Evolutionary conservation across 1,140 invertebrate species (phyloP).

Genomic region (Callitettix versicolor): DNA sequence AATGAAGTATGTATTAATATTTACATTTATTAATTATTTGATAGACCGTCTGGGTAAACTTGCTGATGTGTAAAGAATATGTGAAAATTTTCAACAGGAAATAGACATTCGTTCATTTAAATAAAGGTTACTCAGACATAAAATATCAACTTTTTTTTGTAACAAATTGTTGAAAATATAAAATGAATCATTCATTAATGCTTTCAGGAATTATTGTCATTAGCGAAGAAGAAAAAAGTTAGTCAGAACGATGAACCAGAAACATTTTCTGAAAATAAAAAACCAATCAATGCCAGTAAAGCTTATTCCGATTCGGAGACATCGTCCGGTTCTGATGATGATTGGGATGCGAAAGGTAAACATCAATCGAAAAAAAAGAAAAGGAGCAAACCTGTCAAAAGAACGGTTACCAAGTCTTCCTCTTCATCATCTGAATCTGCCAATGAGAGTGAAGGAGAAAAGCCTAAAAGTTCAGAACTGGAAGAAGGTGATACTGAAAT

Average conservation of each 20-base stretch:
- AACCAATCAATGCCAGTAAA: constrained; percentile 33
- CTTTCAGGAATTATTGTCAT: constrained; percentile 71
- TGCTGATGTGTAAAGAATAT: too few species aligned
- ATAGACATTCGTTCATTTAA: too few species aligned
- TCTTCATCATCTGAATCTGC: constrained; percentile 27
- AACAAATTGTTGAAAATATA: too few species aligned
- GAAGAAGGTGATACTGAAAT: constrained; percentile 44
- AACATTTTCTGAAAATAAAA: constrained; percentile 37
- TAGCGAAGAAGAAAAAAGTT: constrained; percentile 78
- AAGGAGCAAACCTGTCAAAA: constrained; percentile 40
- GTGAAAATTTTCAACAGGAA: too few species aligned
- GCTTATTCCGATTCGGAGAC: constrained; percentile 47
- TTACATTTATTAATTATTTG: too few species aligned
- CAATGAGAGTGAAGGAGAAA: constrained; percentile 37
- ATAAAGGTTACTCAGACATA: too few species aligned
- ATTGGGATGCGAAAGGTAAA: constrained; percentile 50
- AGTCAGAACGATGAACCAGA: constrained; percentile 37
- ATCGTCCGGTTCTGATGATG: constrained; percentile 62
- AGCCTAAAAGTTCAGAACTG: constrained; percentile 49
- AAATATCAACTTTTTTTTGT: too few species aligned
- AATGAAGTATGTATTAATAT: too few species aligned
- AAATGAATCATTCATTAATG: too few species aligned
- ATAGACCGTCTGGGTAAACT: too few species aligned
- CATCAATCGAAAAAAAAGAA: constrained; percentile 45
- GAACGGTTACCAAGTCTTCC: constrained; percentile 32